phyloP scores from a whole-genome alignment of 1,140 invertebrate species.

The Aphidius ervi region DNA sequence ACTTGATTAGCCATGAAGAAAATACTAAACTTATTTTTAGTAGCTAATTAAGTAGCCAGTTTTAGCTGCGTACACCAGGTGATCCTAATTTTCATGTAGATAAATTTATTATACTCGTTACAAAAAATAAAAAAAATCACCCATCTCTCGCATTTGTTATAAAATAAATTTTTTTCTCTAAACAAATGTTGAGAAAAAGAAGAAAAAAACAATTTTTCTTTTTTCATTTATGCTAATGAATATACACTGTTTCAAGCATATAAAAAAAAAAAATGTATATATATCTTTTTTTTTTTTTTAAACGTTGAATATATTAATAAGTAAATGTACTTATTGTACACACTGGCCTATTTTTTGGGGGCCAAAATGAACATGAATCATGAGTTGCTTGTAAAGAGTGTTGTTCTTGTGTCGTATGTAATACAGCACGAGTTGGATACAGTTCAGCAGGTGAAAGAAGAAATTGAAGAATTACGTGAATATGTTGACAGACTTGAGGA shows the following conservation, averaged over 20 bases:
- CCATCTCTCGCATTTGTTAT: too few species aligned
- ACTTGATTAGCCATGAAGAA: too few species aligned
- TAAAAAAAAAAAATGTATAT: too few species aligned
- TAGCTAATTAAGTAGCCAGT: too few species aligned
- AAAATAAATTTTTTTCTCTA: too few species aligned
- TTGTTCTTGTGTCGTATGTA: slow-evolving; percentile 19
- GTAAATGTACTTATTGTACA: slow-evolving; percentile 1
- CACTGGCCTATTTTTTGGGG: slow-evolving; percentile 10
- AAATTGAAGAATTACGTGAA: slow-evolving; percentile 86
- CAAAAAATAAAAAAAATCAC: too few species aligned
- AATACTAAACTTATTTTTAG: too few species aligned
- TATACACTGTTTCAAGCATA: too few species aligned
- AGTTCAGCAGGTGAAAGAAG: slow-evolving; percentile 88
- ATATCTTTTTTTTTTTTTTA: not conserved
- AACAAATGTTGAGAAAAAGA: too few species aligned
- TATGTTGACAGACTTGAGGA: slow-evolving; percentile 87
- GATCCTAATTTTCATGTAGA: too few species aligned
- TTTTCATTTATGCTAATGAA: not conserved
- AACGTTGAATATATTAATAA: slow-evolving; percentile 1
- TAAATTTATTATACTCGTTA: too few species aligned
- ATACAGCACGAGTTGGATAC: slow-evolving; percentile 78
- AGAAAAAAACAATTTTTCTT: not conserved
- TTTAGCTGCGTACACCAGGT: too few species aligned
- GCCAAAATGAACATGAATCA: slow-evolving; percentile 3
- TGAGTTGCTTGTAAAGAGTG: slow-evolving; percentile 12